phyloP scores from a whole-genome alignment of 1,140 invertebrate genomes.

The Oryctes rhinoceros region DNA sequence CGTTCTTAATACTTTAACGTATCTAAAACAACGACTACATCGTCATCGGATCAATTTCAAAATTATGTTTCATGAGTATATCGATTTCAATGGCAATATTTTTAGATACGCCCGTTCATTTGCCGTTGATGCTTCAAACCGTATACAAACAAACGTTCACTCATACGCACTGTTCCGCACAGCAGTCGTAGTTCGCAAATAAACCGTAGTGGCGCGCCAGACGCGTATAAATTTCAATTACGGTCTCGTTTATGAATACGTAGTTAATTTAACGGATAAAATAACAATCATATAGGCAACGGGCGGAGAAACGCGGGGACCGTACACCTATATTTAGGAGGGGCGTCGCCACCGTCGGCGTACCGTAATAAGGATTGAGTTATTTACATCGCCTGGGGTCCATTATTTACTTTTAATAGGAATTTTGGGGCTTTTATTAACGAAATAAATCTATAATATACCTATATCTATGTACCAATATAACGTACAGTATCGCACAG shows the following conservation, averaged over 20 bases:
- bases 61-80: too few relatives aligned
- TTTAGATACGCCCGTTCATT: too few relatives aligned
- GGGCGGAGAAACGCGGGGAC: background rate
- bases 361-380: conserved; percentile 53
- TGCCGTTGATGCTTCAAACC: background rate
- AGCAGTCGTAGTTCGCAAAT: background rate
- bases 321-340: too few relatives aligned
- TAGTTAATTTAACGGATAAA: conserved; percentile 33
- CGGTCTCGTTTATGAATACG: conserved; percentile 29
- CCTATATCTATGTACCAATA: background rate
- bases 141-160: background rate
- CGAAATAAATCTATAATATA: conserved; percentile 52
- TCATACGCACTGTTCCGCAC: background rate
- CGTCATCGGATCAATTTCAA: too few relatives aligned
- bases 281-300: conserved; percentile 25
- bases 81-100: too few relatives aligned
- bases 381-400: conserved; percentile 57
- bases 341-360: background rate
- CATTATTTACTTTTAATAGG: conserved; percentile 59
- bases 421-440: conserved; percentile 56
- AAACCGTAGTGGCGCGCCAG: background rate
- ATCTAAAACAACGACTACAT: too few relatives aligned
- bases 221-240: conserved; percentile 30
- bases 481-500: background rate
- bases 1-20: too few relatives aligned